A percentile compares a stretch with the other conserved stretches of the same genome.
These are phyloP conservation scores for Penaeus japonicus DNA, from an alignment of 1,140 invertebrate species.

Conservation along the genomic window DNA sequence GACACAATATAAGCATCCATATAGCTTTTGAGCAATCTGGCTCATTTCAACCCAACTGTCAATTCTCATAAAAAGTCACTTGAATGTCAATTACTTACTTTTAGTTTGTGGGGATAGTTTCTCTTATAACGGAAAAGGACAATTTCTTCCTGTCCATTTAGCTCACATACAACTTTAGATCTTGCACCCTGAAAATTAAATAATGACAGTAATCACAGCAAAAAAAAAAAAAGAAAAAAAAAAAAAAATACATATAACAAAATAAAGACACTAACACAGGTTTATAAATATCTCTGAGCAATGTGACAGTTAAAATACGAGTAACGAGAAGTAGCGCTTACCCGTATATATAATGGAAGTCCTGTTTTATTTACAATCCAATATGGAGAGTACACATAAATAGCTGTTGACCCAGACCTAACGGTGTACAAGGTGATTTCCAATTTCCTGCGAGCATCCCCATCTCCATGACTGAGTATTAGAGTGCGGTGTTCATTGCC, in stretches of 20 bases:
- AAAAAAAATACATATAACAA: neutral
- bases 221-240: neutral
- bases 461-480: slow-evolving; percentile 69
- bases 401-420: slow-evolving; percentile 70
- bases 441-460: slow-evolving; percentile 70
- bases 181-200: slow-evolving; percentile 70
- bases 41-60: too few relatives aligned
- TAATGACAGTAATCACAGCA: neutral
- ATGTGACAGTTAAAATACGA: neutral
- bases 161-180: slow-evolving; percentile 74
- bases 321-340: neutral
- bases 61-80: neutral
- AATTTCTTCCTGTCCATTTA: slow-evolving; percentile 70
- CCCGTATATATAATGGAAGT: slow-evolving; percentile 69
- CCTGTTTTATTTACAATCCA: slow-evolving; percentile 93
- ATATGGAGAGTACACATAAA: slow-evolving; percentile 82
- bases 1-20: too few relatives aligned
- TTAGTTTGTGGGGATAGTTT: slow-evolving; percentile 63
- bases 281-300: slow-evolving; percentile 34
- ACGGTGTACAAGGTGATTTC: slow-evolving; percentile 74
- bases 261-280: neutral
- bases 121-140: slow-evolving; percentile 77
- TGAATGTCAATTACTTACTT: slow-evolving; percentile 34
- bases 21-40: too few relatives aligned
- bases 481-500: slow-evolving; percentile 74